Evolutionary conservation across 2,797 vertebrate genomes (phyloP), one percentile per base, ranked within the genome.

Genomic region (Australoheros facetus): DNA sequence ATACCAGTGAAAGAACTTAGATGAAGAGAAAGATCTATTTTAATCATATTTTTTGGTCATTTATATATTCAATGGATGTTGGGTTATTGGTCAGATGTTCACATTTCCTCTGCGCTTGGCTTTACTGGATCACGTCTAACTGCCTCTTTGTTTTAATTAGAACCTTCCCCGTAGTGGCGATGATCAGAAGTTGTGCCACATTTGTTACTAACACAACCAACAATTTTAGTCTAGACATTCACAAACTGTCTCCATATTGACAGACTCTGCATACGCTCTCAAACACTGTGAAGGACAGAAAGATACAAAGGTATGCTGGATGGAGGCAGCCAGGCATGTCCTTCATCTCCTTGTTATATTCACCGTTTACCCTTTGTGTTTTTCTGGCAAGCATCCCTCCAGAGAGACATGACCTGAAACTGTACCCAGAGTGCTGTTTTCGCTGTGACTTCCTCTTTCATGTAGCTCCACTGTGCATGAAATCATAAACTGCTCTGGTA

Each of bases 361-460:
- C 83, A 56, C 66, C 26, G 56, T 86, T 83, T 72, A 81, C 59
- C 66, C 79, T 79, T 79, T 57, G 75, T 71, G 82, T 83, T 62
- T 77, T 58, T 62, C 86, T 87, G 82, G 83, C 86, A 82, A 87
- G 73, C 58, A 69, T 70, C 73, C 81, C 59, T 87, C 82, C 77
- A 72, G 58, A 73, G 80, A 83, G 76, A 87, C 85, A 87, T 74
- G 83, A 85, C 79, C 88, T 84, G 75, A 87, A 90, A 90, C 80
- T 71, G 72, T 81, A 88, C 73, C 75, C 75, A 9, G 70, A 58
- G 66, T 60, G 75, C 78, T 54, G 56, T 79, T 84, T 77, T 64
- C 42, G 58, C 59, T 45, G 55, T 77, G 87, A 90, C 90, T 88
- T 75, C 70, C 12, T 73, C 66, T 74, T 45, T 69, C 48, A 73